phyloP scores from a whole-genome alignment of 2,113 vertebrate genomes.

The Neopipo cinnamomea region DNA sequence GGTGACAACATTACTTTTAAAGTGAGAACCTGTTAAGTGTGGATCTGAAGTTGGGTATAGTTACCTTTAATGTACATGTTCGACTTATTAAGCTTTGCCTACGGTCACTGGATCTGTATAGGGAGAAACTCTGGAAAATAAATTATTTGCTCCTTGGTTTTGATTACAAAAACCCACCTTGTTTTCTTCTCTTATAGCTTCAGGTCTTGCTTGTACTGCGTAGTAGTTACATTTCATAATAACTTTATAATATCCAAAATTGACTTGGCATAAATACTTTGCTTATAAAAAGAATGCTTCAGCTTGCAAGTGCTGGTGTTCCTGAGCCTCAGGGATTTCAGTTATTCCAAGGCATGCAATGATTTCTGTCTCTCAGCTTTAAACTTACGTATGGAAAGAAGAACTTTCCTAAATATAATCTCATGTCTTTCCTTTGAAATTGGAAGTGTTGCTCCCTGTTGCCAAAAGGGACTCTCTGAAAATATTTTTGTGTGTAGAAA shows the following conservation, averaged over 20 bases:
- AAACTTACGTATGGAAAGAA: fast-evolving
- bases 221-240: neutral
- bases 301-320: neutral
- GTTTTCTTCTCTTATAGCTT: neutral
- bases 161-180: neutral
- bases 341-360: neutral
- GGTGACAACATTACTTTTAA: neutral
- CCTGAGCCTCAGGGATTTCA: neutral
- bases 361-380: neutral
- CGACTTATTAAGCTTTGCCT: neutral
- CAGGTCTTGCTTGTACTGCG: neutral
- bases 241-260: neutral
- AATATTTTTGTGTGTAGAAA: neutral
- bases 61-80: neutral
- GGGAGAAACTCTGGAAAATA: neutral
- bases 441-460: neutral
- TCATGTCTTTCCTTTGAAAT: neutral
- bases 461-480: neutral
- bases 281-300: neutral
- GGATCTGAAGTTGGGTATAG: neutral
- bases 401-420: neutral
- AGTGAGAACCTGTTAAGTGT: neutral
- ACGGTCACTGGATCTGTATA: neutral
- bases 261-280: neutral
- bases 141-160: neutral